Conservation (phyloP, 2,797 vertebrate genomes). For the Microctenopoma stevenorrisi region DNA sequence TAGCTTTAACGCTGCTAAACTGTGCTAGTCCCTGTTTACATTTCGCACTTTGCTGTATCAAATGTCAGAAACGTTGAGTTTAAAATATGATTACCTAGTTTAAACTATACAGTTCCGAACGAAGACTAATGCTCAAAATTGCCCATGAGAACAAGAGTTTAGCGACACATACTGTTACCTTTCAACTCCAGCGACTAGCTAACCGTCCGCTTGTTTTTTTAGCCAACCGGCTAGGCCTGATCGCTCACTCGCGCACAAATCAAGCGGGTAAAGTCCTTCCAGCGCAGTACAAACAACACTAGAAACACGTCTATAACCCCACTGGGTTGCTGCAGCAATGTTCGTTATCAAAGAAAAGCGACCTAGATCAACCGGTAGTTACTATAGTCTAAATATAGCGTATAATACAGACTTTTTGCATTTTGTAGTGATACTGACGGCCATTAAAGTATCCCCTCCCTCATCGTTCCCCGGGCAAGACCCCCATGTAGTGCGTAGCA, state of each 20-base stretch:
- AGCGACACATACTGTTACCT: constrained; percentile 65
- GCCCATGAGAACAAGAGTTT: background rate
- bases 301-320: constrained; percentile 30
- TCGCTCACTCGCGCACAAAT: constrained; percentile 65
- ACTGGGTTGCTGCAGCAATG: constrained; percentile 1
- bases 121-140: background rate
- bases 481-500: constrained; percentile 46
- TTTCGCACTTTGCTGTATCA: constrained; percentile 18
- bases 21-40: constrained; percentile 70
- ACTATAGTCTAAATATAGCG: constrained; percentile 49
- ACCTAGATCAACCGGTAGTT: background rate
- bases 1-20: constrained; percentile 61
- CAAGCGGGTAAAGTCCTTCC: constrained; percentile 75
- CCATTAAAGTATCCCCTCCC: constrained; percentile 86
- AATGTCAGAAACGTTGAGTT: background rate
- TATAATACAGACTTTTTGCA: constrained; percentile 77
- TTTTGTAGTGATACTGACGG: constrained; percentile 76
- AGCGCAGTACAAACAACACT: constrained; percentile 51
- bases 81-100: background rate
- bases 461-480: constrained; percentile 74
- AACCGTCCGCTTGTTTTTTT: constrained; percentile 71
- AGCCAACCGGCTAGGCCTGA: constrained; percentile 83
- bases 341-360: constrained; percentile 5
- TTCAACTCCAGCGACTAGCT: constrained; percentile 70
- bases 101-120: accelerated